Evolutionary conservation across 2,797 vertebrate species (phyloP).

Genomic region (Tauraco hartlaubi): DNA sequence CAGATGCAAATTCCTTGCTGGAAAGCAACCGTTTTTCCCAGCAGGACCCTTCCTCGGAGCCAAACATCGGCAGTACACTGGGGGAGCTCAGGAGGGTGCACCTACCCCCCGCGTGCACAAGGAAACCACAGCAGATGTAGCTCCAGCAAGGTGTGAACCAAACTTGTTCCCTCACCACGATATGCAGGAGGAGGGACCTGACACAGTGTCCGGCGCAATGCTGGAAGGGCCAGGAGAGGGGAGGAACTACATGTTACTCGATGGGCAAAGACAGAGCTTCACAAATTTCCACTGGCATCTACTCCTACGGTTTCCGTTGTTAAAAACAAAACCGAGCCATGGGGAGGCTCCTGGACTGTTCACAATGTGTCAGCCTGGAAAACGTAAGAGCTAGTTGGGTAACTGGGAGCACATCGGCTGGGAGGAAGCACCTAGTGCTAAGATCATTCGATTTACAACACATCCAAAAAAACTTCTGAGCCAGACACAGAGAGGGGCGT

Average conservation of each 20-base stretch:
- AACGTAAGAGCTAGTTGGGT: not conserved
- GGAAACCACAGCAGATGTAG: not conserved
- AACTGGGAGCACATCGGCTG: not conserved
- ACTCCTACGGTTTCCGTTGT: not conserved
- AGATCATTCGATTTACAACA: not conserved
- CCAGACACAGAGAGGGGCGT: not conserved
- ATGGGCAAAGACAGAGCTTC: not conserved
- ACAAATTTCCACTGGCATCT: constrained; percentile 13
- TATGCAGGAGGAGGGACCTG: accelerated
- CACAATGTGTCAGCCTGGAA: not conserved
- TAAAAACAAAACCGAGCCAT: not conserved
- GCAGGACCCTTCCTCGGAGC: not conserved
- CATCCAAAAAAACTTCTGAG: not conserved
- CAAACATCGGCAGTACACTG: not conserved
- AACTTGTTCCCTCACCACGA: accelerated
- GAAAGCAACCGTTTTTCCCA: not conserved
- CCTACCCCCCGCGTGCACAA: accelerated
- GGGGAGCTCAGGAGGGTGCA: not conserved
- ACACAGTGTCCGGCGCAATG: accelerated
- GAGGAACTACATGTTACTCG: not conserved
- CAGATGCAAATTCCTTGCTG: not conserved
- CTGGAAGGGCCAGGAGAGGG: not conserved
- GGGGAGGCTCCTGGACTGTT: not conserved
- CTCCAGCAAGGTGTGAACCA: not conserved
- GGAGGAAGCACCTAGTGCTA: not conserved